Evolutionary conservation across 2,113 vertebrate genomes (phyloP), one percentile per base, ranked within the genome.

Genomic region (Ciconia maguari): DNA sequence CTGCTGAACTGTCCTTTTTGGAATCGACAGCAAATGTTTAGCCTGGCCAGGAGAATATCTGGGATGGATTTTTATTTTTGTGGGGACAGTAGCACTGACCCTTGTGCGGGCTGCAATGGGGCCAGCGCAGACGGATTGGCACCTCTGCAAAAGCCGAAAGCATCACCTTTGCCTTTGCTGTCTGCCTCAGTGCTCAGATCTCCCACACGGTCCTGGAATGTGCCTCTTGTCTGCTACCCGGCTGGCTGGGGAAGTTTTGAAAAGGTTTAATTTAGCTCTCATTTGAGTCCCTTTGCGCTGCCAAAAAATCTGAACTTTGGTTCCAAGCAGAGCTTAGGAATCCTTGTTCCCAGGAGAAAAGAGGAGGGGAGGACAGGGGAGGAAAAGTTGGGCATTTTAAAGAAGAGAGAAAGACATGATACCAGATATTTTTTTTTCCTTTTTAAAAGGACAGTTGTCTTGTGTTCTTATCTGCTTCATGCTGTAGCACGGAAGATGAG

Each of bases 191-290:
- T 13, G 2, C 89, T 93, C 92, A 12, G 66, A 89, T 94, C 95
- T 96, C 96, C 94, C 96, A 93, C 95, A 77, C 25, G 49, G 89
- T 4, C 34, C 91, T 92, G 95, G 95, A 94, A 96, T 95, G 96
- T n/a, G 93, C 96, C 92, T 96, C 96, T 96, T 93, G 94, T 94
- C 94, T 97, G 89, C 97, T 94, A n/a, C 71, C 54, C 77, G 82
- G 36, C 94, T 89, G 88, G 77, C 94, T 77, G 34, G 87, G 86
- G 92, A 94, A 68, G 74, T 65, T 96, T 72, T 95, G 90, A 93
- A 94, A 96, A 95, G 91, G 81, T 96, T 96, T 91, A 94, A 95
- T 94, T 94, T 96, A 96, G 94, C 89, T 93, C 93, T 96, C 82
- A 75, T 92, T 95, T 88, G 86, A 93, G 93, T 86, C 84, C 54